Conservation (phyloP, 2,888 invertebrate species). For the Aradus depressus region DNA sequence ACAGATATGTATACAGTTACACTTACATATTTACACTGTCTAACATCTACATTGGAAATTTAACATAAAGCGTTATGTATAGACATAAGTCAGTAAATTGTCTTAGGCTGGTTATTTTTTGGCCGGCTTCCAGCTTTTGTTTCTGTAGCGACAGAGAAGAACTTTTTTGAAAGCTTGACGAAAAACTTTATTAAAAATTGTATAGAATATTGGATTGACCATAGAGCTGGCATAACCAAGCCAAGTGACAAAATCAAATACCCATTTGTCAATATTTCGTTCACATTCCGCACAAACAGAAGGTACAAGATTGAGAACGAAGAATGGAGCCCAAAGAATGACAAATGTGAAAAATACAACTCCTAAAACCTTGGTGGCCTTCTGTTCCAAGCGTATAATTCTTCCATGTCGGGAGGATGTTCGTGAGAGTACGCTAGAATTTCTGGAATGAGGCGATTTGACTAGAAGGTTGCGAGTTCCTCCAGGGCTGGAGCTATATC, state of each 20-base stretch:
- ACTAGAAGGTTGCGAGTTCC: slow-evolving; percentile 23
- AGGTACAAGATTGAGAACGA: slow-evolving; percentile 75
- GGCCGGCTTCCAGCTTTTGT: slow-evolving; percentile 27
- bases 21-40: slow-evolving; percentile 4
- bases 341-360: slow-evolving; percentile 92
- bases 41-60: background rate
- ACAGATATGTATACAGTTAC: background rate
- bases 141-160: slow-evolving; percentile 57
- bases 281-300: slow-evolving; percentile 74
- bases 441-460: slow-evolving; percentile 43
- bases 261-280: slow-evolving; percentile 59
- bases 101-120: slow-evolving; percentile 19
- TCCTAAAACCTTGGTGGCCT: slow-evolving; percentile 90
- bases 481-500: slow-evolving; percentile 27
- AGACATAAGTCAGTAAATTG: no score
- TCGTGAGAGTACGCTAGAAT: slow-evolving; percentile 57
- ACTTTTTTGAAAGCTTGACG: slow-evolving; percentile 83
- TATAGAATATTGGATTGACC: slow-evolving; percentile 93
- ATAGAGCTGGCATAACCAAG: slow-evolving; percentile 87
- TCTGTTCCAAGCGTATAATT: slow-evolving; percentile 80
- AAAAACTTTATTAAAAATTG: slow-evolving; percentile 89
- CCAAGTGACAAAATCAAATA: slow-evolving; percentile 83
- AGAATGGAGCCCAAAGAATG: slow-evolving; percentile 91
- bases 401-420: slow-evolving; percentile 62
- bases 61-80: slow-evolving; percentile 10